phyloP scores from a whole-genome alignment of 2,888 invertebrate species.

The Schizaphis graminum region DNA sequence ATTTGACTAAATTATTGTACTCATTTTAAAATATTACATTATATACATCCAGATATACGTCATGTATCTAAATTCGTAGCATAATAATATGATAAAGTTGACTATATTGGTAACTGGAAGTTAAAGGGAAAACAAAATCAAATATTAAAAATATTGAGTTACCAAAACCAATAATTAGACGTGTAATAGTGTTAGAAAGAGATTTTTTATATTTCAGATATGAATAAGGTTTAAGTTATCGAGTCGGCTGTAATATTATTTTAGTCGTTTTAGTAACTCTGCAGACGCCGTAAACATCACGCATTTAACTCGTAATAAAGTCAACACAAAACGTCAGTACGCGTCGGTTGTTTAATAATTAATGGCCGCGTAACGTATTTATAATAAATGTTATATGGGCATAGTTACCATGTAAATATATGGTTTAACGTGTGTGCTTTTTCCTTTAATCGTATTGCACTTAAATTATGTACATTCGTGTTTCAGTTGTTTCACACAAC shows the following conservation, averaged over 20 bases:
- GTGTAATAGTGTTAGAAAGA: not conserved
- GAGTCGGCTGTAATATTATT: not conserved
- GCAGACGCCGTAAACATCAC: not conserved
- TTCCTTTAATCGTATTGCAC: not conserved
- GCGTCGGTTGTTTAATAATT: conserved; percentile 4
- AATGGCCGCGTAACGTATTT: conserved; percentile 21
- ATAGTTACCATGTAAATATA: not conserved
- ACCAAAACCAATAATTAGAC: not conserved
- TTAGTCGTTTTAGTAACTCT: not conserved
- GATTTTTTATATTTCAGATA: not conserved
- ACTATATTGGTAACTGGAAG: not conserved
- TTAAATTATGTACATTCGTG: not conserved
- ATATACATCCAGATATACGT: not conserved
- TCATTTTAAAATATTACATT: not conserved
- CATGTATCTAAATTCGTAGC: not conserved
- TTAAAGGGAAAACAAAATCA: fast-evolving
- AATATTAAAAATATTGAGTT: not conserved
- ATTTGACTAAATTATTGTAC: not conserved
- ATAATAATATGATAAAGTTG: not conserved
- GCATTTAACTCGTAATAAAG: conserved; percentile 38
- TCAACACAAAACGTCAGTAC: not conserved
- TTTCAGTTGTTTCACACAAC: not conserved
- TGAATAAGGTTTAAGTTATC: not conserved
- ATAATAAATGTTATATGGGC: conserved; percentile 1
- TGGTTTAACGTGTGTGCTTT: conserved; percentile 4